phyloP scores from a whole-genome alignment of 2,113 vertebrate genomes.

The Psettodes erumei region DNA sequence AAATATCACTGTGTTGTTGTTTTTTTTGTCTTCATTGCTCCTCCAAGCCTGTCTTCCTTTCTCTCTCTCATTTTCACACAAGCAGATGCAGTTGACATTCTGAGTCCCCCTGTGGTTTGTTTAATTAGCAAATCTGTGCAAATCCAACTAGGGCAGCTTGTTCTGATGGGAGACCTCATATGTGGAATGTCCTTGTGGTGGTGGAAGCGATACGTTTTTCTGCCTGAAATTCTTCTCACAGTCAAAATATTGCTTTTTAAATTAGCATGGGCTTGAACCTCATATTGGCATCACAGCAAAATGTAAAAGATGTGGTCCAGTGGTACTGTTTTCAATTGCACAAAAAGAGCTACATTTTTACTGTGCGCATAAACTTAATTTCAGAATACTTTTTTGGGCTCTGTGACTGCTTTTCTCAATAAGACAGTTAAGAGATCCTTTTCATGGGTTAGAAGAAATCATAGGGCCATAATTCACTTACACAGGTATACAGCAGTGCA shows the following conservation, averaged over 20 bases:
- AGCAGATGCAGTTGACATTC: conserved; percentile 38
- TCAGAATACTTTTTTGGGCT: background rate
- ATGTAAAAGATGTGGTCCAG: conserved; percentile 1
- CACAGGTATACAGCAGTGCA: conserved; percentile 11
- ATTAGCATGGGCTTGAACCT: background rate
- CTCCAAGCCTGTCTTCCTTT: conserved; percentile 26
- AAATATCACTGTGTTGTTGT: conserved; percentile 5
- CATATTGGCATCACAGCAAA: background rate
- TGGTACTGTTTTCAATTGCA: conserved; percentile 23
- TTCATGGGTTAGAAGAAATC: conserved; percentile 3
- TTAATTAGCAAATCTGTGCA: conserved; percentile 72
- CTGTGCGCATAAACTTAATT: background rate
- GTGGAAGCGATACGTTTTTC: conserved; percentile 6
- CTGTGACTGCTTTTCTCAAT: background rate
- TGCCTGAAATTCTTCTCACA: background rate
- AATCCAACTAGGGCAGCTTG: conserved; percentile 72
- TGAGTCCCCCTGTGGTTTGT: conserved; percentile 59
- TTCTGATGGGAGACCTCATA: conserved; percentile 46
- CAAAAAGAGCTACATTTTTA: background rate
- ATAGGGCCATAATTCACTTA: conserved; percentile 2
- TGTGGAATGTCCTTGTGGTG: conserved; percentile 53
- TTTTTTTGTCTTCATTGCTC: conserved; percentile 19
- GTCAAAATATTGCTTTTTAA: conserved; percentile 31
- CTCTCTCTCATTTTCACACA: conserved; percentile 41
- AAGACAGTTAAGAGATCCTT: background rate